A percentile compares a stretch with the other conserved stretches of the same genome.
These are phyloP conservation scores for Acestrorhynchus altus DNA, from an alignment of 2,797 vertebrate species.

Conservation along the genomic window DNA sequence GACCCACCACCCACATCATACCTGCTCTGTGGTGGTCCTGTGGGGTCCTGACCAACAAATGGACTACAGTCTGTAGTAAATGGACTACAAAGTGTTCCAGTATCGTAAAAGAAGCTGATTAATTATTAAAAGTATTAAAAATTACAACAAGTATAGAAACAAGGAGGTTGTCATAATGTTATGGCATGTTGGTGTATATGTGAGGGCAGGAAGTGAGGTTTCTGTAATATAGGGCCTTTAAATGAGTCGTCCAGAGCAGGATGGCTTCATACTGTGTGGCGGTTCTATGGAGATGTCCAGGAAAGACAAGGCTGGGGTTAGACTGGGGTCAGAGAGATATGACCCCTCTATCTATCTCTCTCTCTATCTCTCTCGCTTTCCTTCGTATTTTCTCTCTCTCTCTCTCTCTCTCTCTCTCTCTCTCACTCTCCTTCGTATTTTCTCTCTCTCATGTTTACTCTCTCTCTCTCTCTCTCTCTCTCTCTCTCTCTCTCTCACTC, in stretches of 20 bases:
- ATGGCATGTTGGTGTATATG: too few species aligned
- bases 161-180: too few species aligned
- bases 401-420: slow-evolving; percentile 63
- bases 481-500: background rate
- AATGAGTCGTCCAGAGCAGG: background rate
- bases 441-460: background rate
- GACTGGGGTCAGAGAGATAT: background rate
- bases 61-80: too few species aligned
- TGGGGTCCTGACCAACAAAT: too few species aligned
- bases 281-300: background rate
- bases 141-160: too few species aligned
- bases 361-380: background rate
- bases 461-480: background rate
- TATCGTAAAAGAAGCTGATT: too few species aligned
- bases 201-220: too few species aligned
- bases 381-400: slow-evolving; percentile 6
- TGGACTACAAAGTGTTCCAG: too few species aligned
- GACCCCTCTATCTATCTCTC: background rate
- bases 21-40: too few species aligned
- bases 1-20: too few species aligned
- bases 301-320: background rate
- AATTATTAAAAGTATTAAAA: too few species aligned
- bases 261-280: background rate
- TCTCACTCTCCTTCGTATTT: slow-evolving; percentile 71
- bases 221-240: too few species aligned